phyloP scores from a whole-genome alignment of 2,797 vertebrate species.

The Podarcis siculus region DNA sequence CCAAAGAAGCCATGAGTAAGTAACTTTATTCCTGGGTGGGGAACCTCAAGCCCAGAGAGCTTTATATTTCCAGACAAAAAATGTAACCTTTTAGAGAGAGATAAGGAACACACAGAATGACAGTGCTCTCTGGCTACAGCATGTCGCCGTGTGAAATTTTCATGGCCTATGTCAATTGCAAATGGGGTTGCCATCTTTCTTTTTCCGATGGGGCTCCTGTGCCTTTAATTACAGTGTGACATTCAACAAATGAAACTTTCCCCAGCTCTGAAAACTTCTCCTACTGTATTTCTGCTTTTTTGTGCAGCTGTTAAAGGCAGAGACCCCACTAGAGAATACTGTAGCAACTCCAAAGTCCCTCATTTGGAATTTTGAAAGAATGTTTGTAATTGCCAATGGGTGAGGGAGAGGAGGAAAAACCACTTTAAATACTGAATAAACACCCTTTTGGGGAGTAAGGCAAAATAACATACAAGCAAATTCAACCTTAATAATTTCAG shows the following conservation, averaged over 20 bases:
- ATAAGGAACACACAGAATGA: too few relatives aligned
- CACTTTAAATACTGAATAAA: fast-evolving
- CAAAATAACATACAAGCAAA: slow-evolving; percentile 1
- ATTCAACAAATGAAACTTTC: background rate
- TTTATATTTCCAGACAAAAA: too few relatives aligned
- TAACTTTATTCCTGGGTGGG: too few relatives aligned
- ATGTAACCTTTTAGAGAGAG: too few relatives aligned
- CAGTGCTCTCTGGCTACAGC: too few relatives aligned
- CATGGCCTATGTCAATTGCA: background rate
- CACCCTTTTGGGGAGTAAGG: background rate
- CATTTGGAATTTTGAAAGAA: background rate
- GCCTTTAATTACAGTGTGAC: background rate
- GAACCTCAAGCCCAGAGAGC: too few relatives aligned
- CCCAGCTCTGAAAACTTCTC: background rate
- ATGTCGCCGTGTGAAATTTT: background rate
- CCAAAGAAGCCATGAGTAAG: too few relatives aligned
- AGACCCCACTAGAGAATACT: background rate
- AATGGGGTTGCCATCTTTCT: too few relatives aligned
- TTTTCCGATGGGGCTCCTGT: background rate
- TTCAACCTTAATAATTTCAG: background rate
- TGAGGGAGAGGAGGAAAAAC: background rate
- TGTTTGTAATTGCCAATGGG: background rate
- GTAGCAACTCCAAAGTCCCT: background rate
- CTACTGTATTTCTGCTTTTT: background rate
- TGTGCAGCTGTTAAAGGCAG: background rate